Base-by-base conservation (phyloP, 2,113 vertebrate genomes). In the Butorides virescens region DNA sequence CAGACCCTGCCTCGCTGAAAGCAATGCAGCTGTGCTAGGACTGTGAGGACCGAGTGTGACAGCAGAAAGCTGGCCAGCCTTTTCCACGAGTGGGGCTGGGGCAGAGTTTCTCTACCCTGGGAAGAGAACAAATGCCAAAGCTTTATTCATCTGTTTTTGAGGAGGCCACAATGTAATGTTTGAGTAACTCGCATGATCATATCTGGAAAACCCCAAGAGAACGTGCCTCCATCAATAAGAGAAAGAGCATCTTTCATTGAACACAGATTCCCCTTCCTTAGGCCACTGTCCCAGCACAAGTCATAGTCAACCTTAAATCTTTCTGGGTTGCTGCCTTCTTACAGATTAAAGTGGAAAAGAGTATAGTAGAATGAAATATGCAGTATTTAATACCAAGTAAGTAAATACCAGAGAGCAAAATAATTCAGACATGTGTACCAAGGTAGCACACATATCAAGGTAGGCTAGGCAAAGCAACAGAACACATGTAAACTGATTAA, bases 41-140 rank as follows among this genome's bases (percentile, higher is more conserved):
- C 21, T 47, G 4, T 36, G 39, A 34, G 10, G 65, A 11, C 32
- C 16, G 6, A 34, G 5, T 0, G 0, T 8, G 15, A 27, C 27
- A 86, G 19, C 0, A 0, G 47, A 37, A 74, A 70, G 9, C 23
- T 53, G 16, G 13, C 30, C 4, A 4, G 14, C 39, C 10, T n/a
- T 37, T 7, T 37, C 34, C 15, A 2, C 22, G 32, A 17, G 8
- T 13, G 25, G 10, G 9, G 3, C n/a, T 44, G 32, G 44, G 26
- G 17, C 15, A 72, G 25, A 59, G 34, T 44, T 91, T 68, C 26
- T 49, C 21, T 56, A 12, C 4, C 5, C 13, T n/a, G 7, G 9
- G 10, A 92, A 82, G n/a, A 78, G 11, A 85, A 50, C 8, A 77
- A 78, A 46, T 63, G 4, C 4, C 3, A 29, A 37, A 74, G 9